Conservation (phyloP, 2,888 invertebrate species). For the Noctua pronuba region DNA sequence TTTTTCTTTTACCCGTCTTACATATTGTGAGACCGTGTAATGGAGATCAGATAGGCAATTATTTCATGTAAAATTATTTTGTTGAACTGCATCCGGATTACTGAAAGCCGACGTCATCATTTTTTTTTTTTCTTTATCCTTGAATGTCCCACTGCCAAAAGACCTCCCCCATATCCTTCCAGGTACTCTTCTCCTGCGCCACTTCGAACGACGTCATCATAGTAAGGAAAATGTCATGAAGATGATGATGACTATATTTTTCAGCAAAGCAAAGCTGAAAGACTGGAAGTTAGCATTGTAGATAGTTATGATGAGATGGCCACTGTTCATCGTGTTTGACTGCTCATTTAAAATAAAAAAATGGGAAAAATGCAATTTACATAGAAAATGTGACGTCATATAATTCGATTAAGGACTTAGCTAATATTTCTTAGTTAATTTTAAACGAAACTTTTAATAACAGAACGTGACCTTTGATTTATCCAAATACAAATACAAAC, state of each 20-base stretch:
- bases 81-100: too few species aligned
- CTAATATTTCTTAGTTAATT: background rate
- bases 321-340: background rate
- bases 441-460: background rate
- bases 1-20: background rate
- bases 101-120: background rate
- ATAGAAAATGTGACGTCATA: background rate
- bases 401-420: background rate
- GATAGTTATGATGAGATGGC: background rate
- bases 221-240: background rate
- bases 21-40: background rate
- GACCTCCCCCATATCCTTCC: too few species aligned
- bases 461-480: background rate
- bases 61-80: too few species aligned
- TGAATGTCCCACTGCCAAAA: too few species aligned
- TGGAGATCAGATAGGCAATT: background rate
- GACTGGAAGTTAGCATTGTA: background rate
- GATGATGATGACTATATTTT: background rate
- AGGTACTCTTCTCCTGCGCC: too few species aligned
- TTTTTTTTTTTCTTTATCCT: too few species aligned
- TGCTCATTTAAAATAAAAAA: background rate
- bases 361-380: background rate
- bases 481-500: background rate
- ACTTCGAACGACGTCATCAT: too few species aligned
- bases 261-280: background rate